Conservation (phyloP, 1,140 invertebrate genomes). For the Drosophila pectinifera region DNA sequence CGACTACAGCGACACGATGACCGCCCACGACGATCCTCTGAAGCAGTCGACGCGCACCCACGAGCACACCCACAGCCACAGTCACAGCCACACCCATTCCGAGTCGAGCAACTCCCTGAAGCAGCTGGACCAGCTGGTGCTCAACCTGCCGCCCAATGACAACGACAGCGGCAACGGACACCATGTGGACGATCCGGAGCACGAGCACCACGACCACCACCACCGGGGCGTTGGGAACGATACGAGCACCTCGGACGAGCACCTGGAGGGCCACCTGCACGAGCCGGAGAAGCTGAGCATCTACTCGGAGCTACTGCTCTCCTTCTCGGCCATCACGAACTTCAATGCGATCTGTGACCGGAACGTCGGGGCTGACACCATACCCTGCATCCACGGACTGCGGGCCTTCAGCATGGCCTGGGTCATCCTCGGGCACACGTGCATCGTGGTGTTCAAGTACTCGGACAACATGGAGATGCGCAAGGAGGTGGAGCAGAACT, state of each 20-base stretch:
- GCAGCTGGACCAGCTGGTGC: constrained; percentile 74
- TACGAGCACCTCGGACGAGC: constrained; percentile 87
- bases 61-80: constrained; percentile 25
- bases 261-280: constrained; percentile 86
- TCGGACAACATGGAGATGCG: constrained; percentile 93
- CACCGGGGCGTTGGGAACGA: constrained; percentile 85
- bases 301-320: constrained; percentile 90
- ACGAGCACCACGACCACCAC: constrained; percentile 58
- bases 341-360: constrained; percentile 91
- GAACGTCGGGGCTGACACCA: constrained; percentile 91
- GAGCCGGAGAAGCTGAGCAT: constrained; percentile 86
- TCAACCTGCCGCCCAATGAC: constrained; percentile 74
- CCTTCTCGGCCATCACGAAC: constrained; percentile 91
- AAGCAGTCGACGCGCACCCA: constrained; percentile 55
- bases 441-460: constrained; percentile 93
- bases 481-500: constrained; percentile 91
- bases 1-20: constrained; percentile 81
- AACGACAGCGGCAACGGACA: constrained; percentile 76
- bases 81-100: constrained; percentile 31
- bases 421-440: constrained; percentile 96
- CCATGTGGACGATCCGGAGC: constrained; percentile 85
- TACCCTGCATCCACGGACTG: constrained; percentile 92
- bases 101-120: constrained; percentile 70
- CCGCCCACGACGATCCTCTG: constrained; percentile 63
- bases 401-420: constrained; percentile 95